phyloP scores from a whole-genome alignment of 2,113 vertebrate species.

The Pelobates fuscus region DNA sequence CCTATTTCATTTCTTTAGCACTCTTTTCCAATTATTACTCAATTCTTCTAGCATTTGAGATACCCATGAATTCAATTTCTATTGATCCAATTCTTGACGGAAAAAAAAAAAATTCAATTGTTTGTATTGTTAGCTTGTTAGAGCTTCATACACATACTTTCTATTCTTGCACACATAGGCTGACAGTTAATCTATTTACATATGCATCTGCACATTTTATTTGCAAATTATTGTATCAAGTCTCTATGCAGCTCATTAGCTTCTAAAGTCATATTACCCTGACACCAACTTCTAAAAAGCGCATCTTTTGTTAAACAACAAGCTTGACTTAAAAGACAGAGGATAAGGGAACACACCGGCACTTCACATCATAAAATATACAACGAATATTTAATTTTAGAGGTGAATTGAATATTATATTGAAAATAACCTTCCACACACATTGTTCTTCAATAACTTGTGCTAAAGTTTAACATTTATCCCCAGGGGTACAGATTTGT shows the following conservation, averaged over 20 bases:
- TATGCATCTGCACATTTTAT: constrained; percentile 28
- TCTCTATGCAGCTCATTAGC: constrained; percentile 34
- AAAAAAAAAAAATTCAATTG: constrained; percentile 21
- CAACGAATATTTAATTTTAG: neutral
- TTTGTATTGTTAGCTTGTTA: constrained; percentile 30
- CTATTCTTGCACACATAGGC: constrained; percentile 10
- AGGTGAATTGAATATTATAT: too few relatives aligned
- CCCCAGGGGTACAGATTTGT: too few relatives aligned
- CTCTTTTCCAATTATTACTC: neutral
- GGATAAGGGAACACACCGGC: neutral
- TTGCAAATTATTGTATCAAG: neutral
- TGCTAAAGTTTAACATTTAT: too few relatives aligned
- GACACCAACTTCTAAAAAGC: neutral
- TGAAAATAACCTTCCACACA: too few relatives aligned
- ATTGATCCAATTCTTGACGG: constrained; percentile 20
- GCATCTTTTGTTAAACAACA: neutral
- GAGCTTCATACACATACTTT: constrained; percentile 32
- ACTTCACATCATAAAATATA: neutral
- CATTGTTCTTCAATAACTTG: too few relatives aligned
- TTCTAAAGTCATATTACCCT: constrained; percentile 13
- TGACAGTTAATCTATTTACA: constrained; percentile 40
- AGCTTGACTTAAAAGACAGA: neutral
- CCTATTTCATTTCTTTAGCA: neutral
- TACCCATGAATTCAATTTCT: constrained; percentile 32
- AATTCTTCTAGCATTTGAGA: neutral